Conservation (phyloP, 2,113 vertebrate genomes). For the Chionodraco myersi region DNA sequence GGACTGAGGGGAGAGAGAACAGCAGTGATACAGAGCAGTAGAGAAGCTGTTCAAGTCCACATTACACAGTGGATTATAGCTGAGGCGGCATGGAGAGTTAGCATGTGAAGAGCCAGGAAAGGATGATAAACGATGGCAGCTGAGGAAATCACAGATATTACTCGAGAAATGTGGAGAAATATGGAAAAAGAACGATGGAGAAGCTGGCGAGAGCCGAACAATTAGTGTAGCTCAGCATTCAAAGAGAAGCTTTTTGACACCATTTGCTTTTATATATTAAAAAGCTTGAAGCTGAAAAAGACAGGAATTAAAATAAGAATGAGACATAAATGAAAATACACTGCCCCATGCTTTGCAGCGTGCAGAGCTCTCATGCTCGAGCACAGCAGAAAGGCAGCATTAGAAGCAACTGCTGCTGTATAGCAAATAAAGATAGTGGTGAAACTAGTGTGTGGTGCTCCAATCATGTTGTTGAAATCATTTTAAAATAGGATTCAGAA, state of each 20-base stretch:
- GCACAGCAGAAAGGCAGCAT: slow-evolving; percentile 49
- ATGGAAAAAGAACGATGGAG: slow-evolving; percentile 23
- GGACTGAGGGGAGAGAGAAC: slow-evolving; percentile 82
- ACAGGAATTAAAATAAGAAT: background rate
- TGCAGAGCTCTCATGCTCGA: slow-evolving; percentile 68
- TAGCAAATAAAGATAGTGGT: slow-evolving; percentile 46
- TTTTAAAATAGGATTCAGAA: too few relatives aligned
- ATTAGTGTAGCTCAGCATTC: too few relatives aligned
- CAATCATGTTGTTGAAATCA: slow-evolving; percentile 59
- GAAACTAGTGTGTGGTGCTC: slow-evolving; percentile 63
- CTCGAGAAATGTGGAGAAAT: slow-evolving; percentile 29
- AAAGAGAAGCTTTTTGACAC: slow-evolving; percentile 33
- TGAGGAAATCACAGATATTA: slow-evolving; percentile 37
- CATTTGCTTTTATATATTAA: slow-evolving; percentile 7
- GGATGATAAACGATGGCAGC: slow-evolving; percentile 41
- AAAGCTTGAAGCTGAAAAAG: slow-evolving; percentile 29
- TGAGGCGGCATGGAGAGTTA: slow-evolving; percentile 36
- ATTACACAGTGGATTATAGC: background rate
- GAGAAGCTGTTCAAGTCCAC: background rate
- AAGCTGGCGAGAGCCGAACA: slow-evolving; percentile 44
- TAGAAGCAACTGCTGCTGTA: slow-evolving; percentile 53
- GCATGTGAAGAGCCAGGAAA: slow-evolving; percentile 20
- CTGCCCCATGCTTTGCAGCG: slow-evolving; percentile 56
- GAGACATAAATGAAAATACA: background rate
- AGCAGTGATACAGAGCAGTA: slow-evolving; percentile 23